Base-by-base conservation (phyloP, 1,140 invertebrate genomes). In the Pseudachorutes palmiensis region DNA sequence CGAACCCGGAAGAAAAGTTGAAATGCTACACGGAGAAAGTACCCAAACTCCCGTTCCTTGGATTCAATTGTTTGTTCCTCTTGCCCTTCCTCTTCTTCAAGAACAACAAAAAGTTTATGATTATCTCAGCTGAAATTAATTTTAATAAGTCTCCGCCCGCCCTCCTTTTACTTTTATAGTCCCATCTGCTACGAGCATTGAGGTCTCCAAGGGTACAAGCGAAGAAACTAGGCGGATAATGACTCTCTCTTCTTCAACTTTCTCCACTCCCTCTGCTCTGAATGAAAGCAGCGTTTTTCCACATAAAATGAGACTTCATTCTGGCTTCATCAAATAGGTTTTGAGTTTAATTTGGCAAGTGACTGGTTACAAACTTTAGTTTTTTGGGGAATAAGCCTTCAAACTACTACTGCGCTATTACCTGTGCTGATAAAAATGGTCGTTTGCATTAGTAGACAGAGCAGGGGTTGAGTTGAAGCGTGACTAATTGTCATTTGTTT, bases 401-500 rank as follows among this genome's bases (percentile, higher is more conserved):
- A n/a, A n/a, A n/a, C n/a, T n/a, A n/a, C n/a, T n/a, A n/a, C n/a
- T n/a, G n/a, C n/a, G n/a, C n/a, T n/a, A n/a, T n/a, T n/a, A n/a
- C n/a, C n/a, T n/a, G n/a, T n/a, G n/a, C n/a, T n/a, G n/a, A n/a
- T n/a, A n/a, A n/a, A n/a, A n/a, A n/a, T n/a, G n/a, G n/a, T n/a
- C n/a, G n/a, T n/a, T n/a, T n/a, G n/a, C n/a, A n/a, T n/a, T n/a
- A n/a, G n/a, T n/a, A n/a, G n/a, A n/a, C n/a, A n/a, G n/a, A n/a
- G n/a, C n/a, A n/a, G n/a, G n/a, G n/a, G n/a, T n/a, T n/a, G n/a
- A n/a, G n/a, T n/a, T n/a, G 24, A 55, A 26, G 12, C 51, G 12
- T 55, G 24, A 55, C 51, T 55, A 55, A 55, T 55, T 55, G 51
- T 55, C 5, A 55, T 55, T 55, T 22, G 36, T 41, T 41, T 41